Base-by-base conservation (phyloP, 2,888 invertebrate genomes). In the Drosophila niveifrons region DNA sequence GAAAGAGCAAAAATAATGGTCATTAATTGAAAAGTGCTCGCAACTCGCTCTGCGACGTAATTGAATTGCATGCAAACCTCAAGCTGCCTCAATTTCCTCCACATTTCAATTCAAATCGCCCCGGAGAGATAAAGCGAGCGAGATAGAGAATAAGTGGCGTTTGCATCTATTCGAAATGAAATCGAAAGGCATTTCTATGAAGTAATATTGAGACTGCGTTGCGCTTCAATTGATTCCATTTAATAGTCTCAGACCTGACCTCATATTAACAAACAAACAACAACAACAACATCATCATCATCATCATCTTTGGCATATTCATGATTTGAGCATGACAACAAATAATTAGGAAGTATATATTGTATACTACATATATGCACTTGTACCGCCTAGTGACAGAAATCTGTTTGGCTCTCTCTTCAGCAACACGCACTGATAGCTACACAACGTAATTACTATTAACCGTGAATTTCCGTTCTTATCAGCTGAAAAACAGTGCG, bases 31-130 rank as follows among this genome's bases (percentile, higher is more conserved):
- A 85, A 78, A 78, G 75, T 72, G 72, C 63, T 68, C 78, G 72
- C 80, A 72, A 70, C 58, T 53, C 72, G 74, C 61, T 82, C 77
- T 57, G 50, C 68, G 65, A 28, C 75, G 46, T 75, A 89, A 86
- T 86, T 89, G 88, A 88, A 84, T 78, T 89, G 88, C 89, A 84
- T 87, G 89, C 77, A 70, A 79, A 71, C 13, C 39, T 41, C 39
- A 41, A 41, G 39, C 39, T 41, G 39, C 15, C 39, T 15, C 39
- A 36, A 36, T 41, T 15, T 15, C 8, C 39, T 41, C 1, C 39
- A 13, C 15, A 41, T 15, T 17, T 57, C 23, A 34, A 53, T 36
- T 48, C 29, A 80, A 65, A 50, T 23, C 36, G 36, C 23, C 23
- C 36, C n/a, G n/a, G 6, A 3, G 36, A n/a, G 41, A 23, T 23